Evolutionary conservation across 2,888 invertebrate species (phyloP), one percentile per base, ranked within the genome.

Genomic region (Deilephila elpenor): DNA sequence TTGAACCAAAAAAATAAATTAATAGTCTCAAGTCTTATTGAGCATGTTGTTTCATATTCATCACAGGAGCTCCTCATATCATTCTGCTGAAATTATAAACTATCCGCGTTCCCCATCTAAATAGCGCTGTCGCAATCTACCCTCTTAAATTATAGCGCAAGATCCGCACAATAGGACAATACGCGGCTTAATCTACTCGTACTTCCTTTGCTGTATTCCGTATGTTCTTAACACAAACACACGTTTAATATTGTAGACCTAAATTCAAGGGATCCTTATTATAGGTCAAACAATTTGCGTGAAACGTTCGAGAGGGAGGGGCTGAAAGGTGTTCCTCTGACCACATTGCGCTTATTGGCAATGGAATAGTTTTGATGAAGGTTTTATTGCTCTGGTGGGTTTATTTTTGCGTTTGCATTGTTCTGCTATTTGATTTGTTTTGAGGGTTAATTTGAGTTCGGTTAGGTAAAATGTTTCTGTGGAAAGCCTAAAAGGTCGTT

Each of bases 241-340:
- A 67, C 25, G 67, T 20, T 51, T 64, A 64, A 64, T 64, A 51
- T 51, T 17, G 25, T 25, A 59, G n/a, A 62, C 60, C 44, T 44
- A 51, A 73, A 70, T 34, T 53, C 37, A 32, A 14, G 11, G 25
- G 14, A 29, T 32, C 70, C 70, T 70, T 73, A 73, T 73, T 73
- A 73, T 73, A 70, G 73, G 73, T 60, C 67, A 64, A 73, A 70
- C 73, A 72, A 29, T 72, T 72, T 64, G 34, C 34, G 62, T 34
- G 64, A 25, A 72, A 64, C 34, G 44, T 51, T 73, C 34, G 44
- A 25, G 17, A 20, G 17, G 17, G 17, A 51, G 20, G 34, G 62
- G 19, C 19, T 7, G n/a, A 62, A 60, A 61, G 62, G 62, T 62
- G 62, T 19, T 4, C 62, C 32, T 29, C 14, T 19, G 32, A 61